A percentile compares a stretch with the other conserved stretches of the same genome.
These are phyloP conservation scores for Leucopsar rothschildi DNA, from an alignment of 2,113 vertebrate species.

Conservation along the genomic window DNA sequence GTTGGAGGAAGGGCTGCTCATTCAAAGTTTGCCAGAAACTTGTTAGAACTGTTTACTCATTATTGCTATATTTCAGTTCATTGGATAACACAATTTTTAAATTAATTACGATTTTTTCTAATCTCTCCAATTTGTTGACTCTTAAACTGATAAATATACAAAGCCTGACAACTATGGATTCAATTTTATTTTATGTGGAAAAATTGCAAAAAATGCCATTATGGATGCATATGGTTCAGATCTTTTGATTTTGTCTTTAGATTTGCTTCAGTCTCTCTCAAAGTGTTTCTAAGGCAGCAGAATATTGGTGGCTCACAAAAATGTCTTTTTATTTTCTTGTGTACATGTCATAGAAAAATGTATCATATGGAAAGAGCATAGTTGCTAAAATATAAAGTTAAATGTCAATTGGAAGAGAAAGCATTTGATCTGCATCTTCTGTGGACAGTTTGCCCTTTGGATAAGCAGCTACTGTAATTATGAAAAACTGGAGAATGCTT, in stretches of 20 bases:
- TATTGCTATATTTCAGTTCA: not conserved
- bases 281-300: not conserved
- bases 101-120: not conserved
- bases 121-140: not conserved
- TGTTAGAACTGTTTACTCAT: not conserved
- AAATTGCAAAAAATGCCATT: not conserved
- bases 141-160: not conserved
- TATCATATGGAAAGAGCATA: not conserved
- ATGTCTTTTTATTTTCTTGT: not conserved
- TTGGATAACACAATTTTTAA: not conserved
- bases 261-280: not conserved
- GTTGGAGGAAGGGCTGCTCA: not conserved
- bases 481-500: not conserved
- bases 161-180: not conserved
- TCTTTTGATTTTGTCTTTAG: not conserved
- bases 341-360: not conserved
- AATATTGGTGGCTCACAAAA: not conserved
- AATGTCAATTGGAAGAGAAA: slow-evolving; percentile 28
- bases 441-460: slow-evolving; percentile 32
- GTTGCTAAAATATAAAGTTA: slow-evolving; percentile 5
- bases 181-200: not conserved
- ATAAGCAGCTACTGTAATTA: not conserved
- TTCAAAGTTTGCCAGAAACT: not conserved
- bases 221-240: not conserved
- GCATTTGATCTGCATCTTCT: slow-evolving; percentile 27